Base-by-base conservation (phyloP, 2,113 vertebrate genomes). In the Siphamia tubifer region DNA sequence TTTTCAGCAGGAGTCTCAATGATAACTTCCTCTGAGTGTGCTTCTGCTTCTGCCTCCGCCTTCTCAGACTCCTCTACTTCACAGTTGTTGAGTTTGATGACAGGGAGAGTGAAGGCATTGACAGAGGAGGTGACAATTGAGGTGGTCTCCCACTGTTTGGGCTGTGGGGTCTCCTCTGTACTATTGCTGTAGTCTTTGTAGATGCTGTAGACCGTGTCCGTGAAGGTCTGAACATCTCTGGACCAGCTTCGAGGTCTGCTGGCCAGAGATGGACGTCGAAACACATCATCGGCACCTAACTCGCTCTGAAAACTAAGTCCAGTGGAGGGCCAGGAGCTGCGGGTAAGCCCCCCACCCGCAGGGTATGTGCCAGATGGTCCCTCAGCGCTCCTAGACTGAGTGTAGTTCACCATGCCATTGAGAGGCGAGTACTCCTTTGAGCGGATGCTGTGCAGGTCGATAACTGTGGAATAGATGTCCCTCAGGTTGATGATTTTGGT, bases 391-490 rank as follows among this genome's bases (percentile, higher is more conserved):
- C 85, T 92, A 1, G 94, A 77, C 68, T 96, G 96, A 28, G 93
- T 51, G 1, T 95, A 95, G 82, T 92, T 94, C 66, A 97, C 92
- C 81, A 97, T 91, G 53, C 96, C 96, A 0, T 99, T 99, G 25
- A 97, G 90, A 0, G 98, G 96, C 0, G 90, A 81, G 64, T 88
- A 84, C 17, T 96, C 95, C 83, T 98, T 98, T 28, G 94, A 88
- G 15, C 95, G 92, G 12, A 96, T 87, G 60, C 93, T 95, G 88
- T 99, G 98, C 27, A 96, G 92, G 76, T 99, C 98, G 1, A 99
- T 99, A 63, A 99, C 98, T 0, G 97, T 99, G 66, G 98, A 99
- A 82, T 99, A 99, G 77, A 99, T 97, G 68, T 99, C 97, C 43
- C 97, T 89, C 71, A 99, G 85, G 87, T 99, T 98, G 77, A 99